Evolutionary conservation across 2,797 vertebrate genomes (phyloP).

Genomic region (Dermochelys coriacea): DNA sequence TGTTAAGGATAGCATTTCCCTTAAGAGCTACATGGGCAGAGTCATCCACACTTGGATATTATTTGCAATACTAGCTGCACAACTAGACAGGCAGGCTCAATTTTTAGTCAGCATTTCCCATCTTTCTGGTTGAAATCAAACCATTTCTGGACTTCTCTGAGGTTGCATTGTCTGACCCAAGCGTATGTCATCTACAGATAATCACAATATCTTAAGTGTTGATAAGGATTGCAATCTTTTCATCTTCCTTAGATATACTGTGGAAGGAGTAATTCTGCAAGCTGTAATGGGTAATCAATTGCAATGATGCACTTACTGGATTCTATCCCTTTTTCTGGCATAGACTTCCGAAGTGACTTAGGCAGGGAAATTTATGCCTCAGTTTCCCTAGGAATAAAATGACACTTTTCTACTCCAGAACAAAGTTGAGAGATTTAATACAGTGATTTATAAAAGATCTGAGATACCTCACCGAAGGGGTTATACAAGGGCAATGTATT

Average conservation of each 20-base stretch:
- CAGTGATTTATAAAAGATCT: not conserved
- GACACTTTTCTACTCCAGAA: not conserved
- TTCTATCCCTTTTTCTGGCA: not conserved
- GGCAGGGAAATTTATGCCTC: not conserved
- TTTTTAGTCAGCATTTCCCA: not conserved
- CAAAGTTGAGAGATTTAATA: not conserved
- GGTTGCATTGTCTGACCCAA: not conserved
- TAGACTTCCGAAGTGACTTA: not conserved
- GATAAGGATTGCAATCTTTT: not conserved
- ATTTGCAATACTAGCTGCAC: not conserved
- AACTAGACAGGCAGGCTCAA: not conserved
- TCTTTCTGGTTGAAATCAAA: not conserved
- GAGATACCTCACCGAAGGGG: not conserved
- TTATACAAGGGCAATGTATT: not conserved
- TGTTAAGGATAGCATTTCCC: not conserved
- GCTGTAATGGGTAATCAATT: not conserved
- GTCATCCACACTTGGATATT: not conserved
- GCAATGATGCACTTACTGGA: not conserved
- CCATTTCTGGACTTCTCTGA: not conserved
- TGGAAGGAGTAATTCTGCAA: not conserved
- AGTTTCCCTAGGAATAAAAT: not conserved
- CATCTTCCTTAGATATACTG: not conserved
- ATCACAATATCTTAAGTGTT: not conserved
- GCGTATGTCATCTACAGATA: not conserved
- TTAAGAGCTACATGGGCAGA: not conserved